phyloP scores from a whole-genome alignment of 2,888 invertebrate genomes.

The Melanophora roralis region DNA sequence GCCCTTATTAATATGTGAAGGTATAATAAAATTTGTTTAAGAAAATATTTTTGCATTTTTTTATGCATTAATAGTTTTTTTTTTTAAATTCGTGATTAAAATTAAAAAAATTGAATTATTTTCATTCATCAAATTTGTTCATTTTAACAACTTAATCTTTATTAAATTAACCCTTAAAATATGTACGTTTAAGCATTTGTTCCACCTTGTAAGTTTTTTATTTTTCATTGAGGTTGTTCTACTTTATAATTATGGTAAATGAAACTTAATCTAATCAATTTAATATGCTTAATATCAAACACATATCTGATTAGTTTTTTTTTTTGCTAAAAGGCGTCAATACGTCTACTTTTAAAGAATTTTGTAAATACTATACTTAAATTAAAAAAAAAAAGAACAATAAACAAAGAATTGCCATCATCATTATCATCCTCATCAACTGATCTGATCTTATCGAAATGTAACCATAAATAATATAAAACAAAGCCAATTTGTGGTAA shows the following conservation, averaged over 20 bases:
- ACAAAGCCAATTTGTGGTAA: conserved; percentile 58
- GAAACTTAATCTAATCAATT: conserved; percentile 71
- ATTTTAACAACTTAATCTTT: conserved; percentile 6
- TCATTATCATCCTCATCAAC: conserved; percentile 22
- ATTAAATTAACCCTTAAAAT: neutral
- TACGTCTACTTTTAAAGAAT: conserved; percentile 64
- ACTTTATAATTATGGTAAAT: conserved; percentile 65
- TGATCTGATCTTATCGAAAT: conserved; percentile 43
- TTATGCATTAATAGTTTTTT: no score
- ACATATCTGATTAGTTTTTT: neutral
- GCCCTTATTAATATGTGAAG: no score
- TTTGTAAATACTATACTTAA: neutral
- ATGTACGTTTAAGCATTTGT: no score
- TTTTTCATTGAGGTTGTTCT: conserved; percentile 1
- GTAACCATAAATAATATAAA: conserved; percentile 59
- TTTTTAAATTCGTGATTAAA: no score
- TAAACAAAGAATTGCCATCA: conserved; percentile 43
- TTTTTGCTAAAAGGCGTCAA: conserved; percentile 65
- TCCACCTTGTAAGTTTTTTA: conserved; percentile 26
- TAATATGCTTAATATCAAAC: conserved; percentile 68
- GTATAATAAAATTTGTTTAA: no score
- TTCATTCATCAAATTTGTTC: neutral
- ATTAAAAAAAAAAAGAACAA: neutral
- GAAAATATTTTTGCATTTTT: no score
- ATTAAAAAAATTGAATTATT: no score